Conservation (phyloP, 2,113 vertebrate genomes). For the Sialia sialis region DNA sequence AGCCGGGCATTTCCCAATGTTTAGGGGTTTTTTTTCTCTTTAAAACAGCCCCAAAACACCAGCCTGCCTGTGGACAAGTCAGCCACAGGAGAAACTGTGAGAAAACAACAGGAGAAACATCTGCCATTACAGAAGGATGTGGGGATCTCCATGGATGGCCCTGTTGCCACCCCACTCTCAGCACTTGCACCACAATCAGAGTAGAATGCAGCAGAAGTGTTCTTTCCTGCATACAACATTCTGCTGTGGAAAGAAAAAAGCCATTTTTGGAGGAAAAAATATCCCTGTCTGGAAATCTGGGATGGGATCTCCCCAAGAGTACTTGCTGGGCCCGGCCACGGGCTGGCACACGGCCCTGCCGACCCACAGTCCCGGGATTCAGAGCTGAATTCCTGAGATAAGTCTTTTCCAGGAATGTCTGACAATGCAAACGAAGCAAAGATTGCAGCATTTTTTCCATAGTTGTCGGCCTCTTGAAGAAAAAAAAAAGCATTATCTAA, state of each 20-base stretch:
- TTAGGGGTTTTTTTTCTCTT: neutral
- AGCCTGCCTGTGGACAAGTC: neutral
- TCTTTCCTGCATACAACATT: neutral
- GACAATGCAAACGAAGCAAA: slow-evolving; percentile 4
- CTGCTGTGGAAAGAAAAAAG: neutral
- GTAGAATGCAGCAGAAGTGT: neutral
- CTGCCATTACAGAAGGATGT: neutral
- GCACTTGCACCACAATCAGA: neutral
- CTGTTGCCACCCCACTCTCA: accelerated
- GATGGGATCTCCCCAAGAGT: neutral
- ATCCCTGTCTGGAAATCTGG: neutral
- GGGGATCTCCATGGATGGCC: neutral
- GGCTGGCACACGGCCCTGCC: neutral
- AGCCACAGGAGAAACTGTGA: neutral
- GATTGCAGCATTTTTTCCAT: slow-evolving; percentile 56
- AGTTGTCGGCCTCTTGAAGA: neutral
- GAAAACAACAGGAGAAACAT: neutral
- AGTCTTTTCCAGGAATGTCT: slow-evolving; percentile 57
- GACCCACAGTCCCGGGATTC: neutral
- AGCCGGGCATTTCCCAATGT: neutral
- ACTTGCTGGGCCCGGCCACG: accelerated
- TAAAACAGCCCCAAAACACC: neutral
- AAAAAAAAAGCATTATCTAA: neutral
- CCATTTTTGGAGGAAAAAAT: neutral
- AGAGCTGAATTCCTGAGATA: slow-evolving; percentile 59